These are phyloP conservation scores for Myotis yumanensis DNA, from an alignment of 2,113 vertebrate genomes.

Conservation along the genomic window DNA sequence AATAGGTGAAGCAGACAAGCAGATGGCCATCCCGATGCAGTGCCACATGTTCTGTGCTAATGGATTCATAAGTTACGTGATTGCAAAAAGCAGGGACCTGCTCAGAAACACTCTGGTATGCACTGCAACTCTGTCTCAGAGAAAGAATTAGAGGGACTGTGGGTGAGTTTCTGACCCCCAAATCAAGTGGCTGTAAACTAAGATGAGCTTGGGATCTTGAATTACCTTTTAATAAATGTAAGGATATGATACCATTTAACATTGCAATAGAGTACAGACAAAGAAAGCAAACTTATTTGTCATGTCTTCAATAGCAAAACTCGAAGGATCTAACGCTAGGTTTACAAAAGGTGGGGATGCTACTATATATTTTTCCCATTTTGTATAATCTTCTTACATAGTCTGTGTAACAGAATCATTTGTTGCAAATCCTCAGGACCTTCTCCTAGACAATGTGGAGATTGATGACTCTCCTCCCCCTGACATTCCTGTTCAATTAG, in stretches of 20 bases:
- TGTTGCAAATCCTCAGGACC: conserved; percentile 45
- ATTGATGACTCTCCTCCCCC: conserved; percentile 57
- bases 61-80: conserved; percentile 4
- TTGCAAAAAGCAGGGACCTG: neutral
- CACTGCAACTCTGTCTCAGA: neutral
- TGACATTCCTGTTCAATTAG: conserved; percentile 70
- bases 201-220: neutral
- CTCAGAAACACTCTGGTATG: neutral
- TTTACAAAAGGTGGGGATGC: neutral
- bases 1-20: neutral
- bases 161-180: neutral
- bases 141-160: neutral
- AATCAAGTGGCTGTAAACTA: neutral
- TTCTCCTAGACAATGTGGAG: conserved; percentile 36
- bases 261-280: neutral
- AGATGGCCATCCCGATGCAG: neutral
- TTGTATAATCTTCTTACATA: neutral
- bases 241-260: neutral
- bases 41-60: conserved; percentile 17
- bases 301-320: neutral
- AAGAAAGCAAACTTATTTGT: neutral
- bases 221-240: conserved; percentile 18
- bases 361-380: neutral
- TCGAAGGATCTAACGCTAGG: neutral
- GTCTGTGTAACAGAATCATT: neutral